Base-by-base conservation (phyloP, 1,140 invertebrate genomes). In the Drusus annulatus region DNA sequence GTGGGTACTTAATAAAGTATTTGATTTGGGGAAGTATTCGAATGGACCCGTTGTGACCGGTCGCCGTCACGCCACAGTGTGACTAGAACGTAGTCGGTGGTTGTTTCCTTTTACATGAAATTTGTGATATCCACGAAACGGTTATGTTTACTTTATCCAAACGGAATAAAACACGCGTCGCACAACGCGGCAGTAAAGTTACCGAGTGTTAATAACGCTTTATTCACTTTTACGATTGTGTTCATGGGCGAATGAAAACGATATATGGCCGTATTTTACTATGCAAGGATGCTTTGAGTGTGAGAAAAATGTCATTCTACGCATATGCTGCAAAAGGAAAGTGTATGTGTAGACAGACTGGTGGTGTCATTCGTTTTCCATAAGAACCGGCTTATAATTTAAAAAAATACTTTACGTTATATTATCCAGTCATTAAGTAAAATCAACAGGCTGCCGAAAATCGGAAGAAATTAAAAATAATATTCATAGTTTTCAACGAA, bases 141-240 rank as follows among this genome's bases (percentile, higher is more conserved):
- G 68, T 65, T 31, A 36, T 78, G 76, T 78, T 68, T 78, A 78
- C 62, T 78, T 65, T 68, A 68, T 65, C 17, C 52, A 54, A 16
- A 68, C 56, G 76, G 50, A 78, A 75, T 79, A 81, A 81, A 81
- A 76, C 28, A 52, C n/a, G 25, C 60, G 36, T 51, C 45, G 6
- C 51, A 74, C 23, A 78, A 71, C 51, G 36, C 28, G 23, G 52
- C 50, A 10, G 68, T 79, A 79, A 71, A 79, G 21, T 31, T 31
- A 28, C 76, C 31, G 76, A 56, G 75, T 45, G 56, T 74, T 28
- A 65, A 52, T 63, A 36, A 74, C 65, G 79, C 73, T 74, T 65
- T 79, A 58, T 79, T 80, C 79, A 36, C 74, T 68, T 81, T 82
- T 77, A 82, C 78, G 81, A 82, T 82, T 79, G 56, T n/a, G 52